A percentile compares a stretch with the other conserved stretches of the same genome.
Conservation (phyloP, 2,888 invertebrate genomes). For the Lepidocyrtinus sp. region DNA sequence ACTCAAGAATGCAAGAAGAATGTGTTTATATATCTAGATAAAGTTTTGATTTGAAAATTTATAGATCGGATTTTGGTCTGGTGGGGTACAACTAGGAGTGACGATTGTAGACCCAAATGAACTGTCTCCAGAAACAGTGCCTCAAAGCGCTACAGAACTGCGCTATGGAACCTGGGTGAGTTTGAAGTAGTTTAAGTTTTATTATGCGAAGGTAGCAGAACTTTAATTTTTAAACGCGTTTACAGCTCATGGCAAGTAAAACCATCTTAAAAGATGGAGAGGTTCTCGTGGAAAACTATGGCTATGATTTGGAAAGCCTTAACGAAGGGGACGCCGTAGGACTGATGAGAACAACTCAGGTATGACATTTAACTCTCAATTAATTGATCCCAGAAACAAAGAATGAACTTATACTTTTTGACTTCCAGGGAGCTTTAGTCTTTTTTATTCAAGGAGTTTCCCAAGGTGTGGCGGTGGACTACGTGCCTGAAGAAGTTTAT, state of each 20-base stretch:
- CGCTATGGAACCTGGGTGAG: constrained; percentile 87
- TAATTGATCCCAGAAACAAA: too few relatives aligned
- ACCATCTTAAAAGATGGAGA: constrained; percentile 89
- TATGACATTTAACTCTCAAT: constrained; percentile 71
- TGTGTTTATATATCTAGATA: neutral
- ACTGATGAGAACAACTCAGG: constrained; percentile 85
- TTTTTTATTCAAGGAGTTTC: constrained; percentile 92
- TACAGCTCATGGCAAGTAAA: constrained; percentile 87
- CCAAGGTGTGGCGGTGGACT: constrained; percentile 88
- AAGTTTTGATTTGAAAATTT: constrained; percentile 58
- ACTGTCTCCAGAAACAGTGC: constrained; percentile 75
- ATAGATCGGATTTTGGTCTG: constrained; percentile 86
- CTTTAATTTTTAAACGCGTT: constrained; percentile 51
- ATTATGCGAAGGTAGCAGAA: neutral
- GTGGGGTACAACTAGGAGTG: constrained; percentile 84
- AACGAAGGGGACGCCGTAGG: constrained; percentile 88
- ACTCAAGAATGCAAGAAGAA: constrained; percentile 65
- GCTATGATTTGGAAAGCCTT: constrained; percentile 86
- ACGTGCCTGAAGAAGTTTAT: constrained; percentile 82
- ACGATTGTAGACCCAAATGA: constrained; percentile 81
- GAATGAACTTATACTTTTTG: neutral
- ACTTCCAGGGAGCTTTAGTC: constrained; percentile 82
- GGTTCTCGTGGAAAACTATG: constrained; percentile 86
- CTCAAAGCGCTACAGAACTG: constrained; percentile 85
- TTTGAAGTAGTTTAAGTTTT: constrained; percentile 3